Evolutionary conservation across 2,797 vertebrate species (phyloP), one percentile per base, ranked within the genome.

Genomic region (Bucorvus abyssinicus): DNA sequence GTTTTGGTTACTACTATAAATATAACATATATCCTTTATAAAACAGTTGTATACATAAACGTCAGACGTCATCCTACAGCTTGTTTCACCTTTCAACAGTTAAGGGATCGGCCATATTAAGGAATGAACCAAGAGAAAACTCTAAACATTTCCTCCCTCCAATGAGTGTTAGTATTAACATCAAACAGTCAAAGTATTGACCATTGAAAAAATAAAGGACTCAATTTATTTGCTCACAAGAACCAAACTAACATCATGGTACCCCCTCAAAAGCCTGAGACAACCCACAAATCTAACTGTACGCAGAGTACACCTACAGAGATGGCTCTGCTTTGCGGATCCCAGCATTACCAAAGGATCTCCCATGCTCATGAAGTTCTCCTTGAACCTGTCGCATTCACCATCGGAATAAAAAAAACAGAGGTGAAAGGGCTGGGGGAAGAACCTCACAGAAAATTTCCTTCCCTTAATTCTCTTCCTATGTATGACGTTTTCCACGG

Each of bases 401-500:
- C n/a, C 60, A 26, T 0, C 5, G 0, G 6, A 70, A 59, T 8
- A 45, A 42, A 56, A 85, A 63, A 30, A 69, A 65, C 9, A 84
- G 26, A 57, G 2, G 8, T 83, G 14, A 85, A 86, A 73, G 0
- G 19, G 14, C 30, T 45, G 36, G 14, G n/a, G 32, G 18, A 93
- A 87, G 53, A 85, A 71, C 10, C 44, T 60, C 22, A 56, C 0
- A 3, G 93, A 93, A 94, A 78, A 78, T 29, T 91, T 95, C 76
- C 27, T 91, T 89, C 67, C 23, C 56, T 88, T 78, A 69, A 82
- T 84, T 93, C 29, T 73, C 36, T 73, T 75, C 75, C 34, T 50
- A 10, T 14, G 32, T 61, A 45, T 38, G 30, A 91, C 24, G 49
- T 52, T 86, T 92, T 77, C 59, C 77, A 90, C 65, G 91, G 76